Percentiles rank a stretch among this genome's conserved stretches.
These are phyloP conservation scores for Orius laevigatus DNA, from an alignment of 1,140 invertebrate genomes.

Conservation along the genomic window DNA sequence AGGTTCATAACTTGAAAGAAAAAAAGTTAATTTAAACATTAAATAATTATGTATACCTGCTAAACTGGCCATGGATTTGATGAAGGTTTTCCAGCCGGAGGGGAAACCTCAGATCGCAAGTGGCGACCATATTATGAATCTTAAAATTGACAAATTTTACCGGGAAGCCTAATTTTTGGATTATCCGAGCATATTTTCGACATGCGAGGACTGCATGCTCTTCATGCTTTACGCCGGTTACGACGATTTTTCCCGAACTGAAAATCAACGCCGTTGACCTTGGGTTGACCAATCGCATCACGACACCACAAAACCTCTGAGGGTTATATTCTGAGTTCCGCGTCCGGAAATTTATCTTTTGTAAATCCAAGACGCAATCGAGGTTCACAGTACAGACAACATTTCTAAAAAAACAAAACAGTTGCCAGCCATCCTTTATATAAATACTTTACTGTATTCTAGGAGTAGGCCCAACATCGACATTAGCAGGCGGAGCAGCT, in stretches of 20 bases:
- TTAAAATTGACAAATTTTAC: constrained; percentile 99
- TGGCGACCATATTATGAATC: constrained; percentile 99
- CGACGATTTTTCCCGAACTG: constrained; percentile 95
- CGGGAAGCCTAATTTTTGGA: constrained; percentile 95
- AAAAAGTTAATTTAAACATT: constrained; percentile 9
- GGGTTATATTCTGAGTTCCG: constrained; percentile 99
- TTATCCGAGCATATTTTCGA: constrained; percentile 93
- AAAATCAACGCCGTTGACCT: constrained; percentile 95
- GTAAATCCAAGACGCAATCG: constrained; percentile 68
- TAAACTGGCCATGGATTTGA: constrained; percentile 93
- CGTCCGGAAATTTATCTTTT: constrained; percentile 87
- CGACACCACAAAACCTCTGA: constrained; percentile 90
- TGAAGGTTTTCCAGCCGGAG: constrained; percentile 94
- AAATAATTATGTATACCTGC: constrained; percentile 38
- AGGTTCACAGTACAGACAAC: constrained; percentile 92
- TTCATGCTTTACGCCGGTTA: constrained; percentile 95
- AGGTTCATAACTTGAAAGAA: constrained; percentile 51
- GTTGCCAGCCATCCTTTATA: neutral
- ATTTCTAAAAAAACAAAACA: constrained; percentile 32
- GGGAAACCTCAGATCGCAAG: constrained; percentile 98
- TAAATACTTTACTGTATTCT: neutral
- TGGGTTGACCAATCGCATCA: constrained; percentile 95
- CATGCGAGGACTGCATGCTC: constrained; percentile 82
- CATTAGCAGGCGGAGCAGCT: neutral
- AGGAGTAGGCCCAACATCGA: constrained; percentile 1